Evolutionary conservation across 2,888 invertebrate genomes (phyloP), one percentile per base, ranked within the genome.

Genomic region (Linnaemya tessellans): DNA sequence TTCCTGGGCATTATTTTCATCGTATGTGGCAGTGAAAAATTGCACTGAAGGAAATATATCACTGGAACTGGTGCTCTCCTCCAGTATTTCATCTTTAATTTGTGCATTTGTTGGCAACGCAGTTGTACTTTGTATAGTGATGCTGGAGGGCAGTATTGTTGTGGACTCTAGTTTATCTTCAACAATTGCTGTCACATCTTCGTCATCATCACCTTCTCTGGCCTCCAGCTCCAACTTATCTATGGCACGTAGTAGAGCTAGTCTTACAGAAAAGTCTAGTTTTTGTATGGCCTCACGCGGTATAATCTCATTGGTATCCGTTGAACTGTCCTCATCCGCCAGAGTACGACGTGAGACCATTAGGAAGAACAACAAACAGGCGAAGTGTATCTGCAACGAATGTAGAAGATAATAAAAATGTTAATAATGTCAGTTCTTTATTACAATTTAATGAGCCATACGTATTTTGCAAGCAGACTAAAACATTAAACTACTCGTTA

Each of bases 211-310:
- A 9, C 87, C 84, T 13, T 80, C 85, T 10, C 79, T 87, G 67
- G 93, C 94, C 86, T 94, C 95, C 86, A 95, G 94, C 92, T 97
- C 96, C 67, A 97, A 93, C 89, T 96, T 96, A 70, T 95, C 95
- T 5, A 97, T 93, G 13, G 97, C 97, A 92, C 95, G 95, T 7
- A 97, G 93, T 56, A 97, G 92, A 0, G 97, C 97, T 91, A 95
- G 95, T 18, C 97, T 93, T 43, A 97, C 94, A 86, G 95, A 96
- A 60, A 95, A 95, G 91, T 97, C 96, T 77, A 97, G 92, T 81
- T 91, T 91, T 80, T 89, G 89, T 46, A 91, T 91, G 80, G 92
- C 89, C 86, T 95, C 94, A 1, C 94, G 93, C 1, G 95, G 94
- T 3, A 95, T 90, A n/a, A 92, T 90, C 88, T 92, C 92, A 82